Base-by-base conservation (phyloP, 1,140 invertebrate species). In the Leptopilina boulardi region DNA sequence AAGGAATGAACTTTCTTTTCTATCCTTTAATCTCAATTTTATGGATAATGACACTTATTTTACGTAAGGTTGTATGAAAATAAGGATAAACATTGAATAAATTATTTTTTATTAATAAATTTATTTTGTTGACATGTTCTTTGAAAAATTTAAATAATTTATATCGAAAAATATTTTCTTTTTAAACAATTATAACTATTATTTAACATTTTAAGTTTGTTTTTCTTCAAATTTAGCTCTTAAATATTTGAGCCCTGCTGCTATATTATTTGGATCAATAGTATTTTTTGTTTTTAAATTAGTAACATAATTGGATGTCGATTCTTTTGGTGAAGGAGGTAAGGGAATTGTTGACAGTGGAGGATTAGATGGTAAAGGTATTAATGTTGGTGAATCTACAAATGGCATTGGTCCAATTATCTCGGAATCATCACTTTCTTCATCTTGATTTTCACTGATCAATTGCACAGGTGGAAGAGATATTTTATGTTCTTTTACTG, bases 191-290 rank as follows among this genome's bases (percentile, higher is more conserved):
- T 13, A 19, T 1, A 56, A 21, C 19, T 56, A 19, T 42, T 3
- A 72, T 15, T 42, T 74, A 30, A 5, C 34, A 26, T 13, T 26
- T 51, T 73, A 18, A 70, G 76, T 80, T 75, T 88, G 80, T 72
- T 92, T 91, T 72, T 91, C 91, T 82, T 94, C 93, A 66, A 91
- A 91, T 82, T 93, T 91, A 75, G 93, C 80, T 81, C 95, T 92
- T 59, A 96, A 90, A 85, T 92, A 95, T 82, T 92, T 93, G 4
- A 95, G 87, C 11, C 95, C 95, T 74, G 93, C 94, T 74, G 92
- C 92, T 84, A 95, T 95, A 2, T 93, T 93, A 56, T 94, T 93
- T 80, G 91, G 92, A 19, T 90, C 82, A 34, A 88, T 83, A 38
- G 71, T n/a, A 74, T 44, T 34, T 38, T 74, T 56, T 6, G n/a